A percentile compares a stretch with the other conserved stretches of the same genome.
Evolutionary conservation across 1,140 invertebrate species (phyloP).

Genomic region (Ctenoplectra terminalis): DNA sequence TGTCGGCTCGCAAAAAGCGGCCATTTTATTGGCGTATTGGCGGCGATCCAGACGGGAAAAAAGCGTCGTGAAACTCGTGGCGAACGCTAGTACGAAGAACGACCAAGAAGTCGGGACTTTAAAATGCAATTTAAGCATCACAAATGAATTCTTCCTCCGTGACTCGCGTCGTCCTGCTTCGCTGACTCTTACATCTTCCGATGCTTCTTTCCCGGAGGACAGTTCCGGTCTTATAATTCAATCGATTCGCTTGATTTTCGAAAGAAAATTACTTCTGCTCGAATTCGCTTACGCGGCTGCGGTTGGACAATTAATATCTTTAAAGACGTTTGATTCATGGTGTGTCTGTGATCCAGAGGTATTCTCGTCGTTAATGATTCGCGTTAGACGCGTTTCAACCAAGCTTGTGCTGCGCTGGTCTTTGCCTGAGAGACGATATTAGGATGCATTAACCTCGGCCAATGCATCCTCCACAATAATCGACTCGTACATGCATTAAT

Average conservation of each 20-base stretch:
- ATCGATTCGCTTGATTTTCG: not conserved
- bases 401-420: conserved; percentile 9
- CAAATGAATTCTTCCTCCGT: conserved; percentile 61
- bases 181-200: no score
- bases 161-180: not conserved
- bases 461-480: conserved; percentile 67
- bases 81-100: conserved; percentile 18
- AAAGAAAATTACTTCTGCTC: conserved; percentile 10
- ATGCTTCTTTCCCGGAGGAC: no score
- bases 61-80: conserved; percentile 39
- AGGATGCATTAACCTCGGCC: conserved; percentile 62
- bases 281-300: not conserved
- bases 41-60: conserved; percentile 63
- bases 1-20: conserved; percentile 61
- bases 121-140: conserved; percentile 67
- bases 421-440: conserved; percentile 60
- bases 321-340: not conserved
- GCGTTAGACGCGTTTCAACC: not conserved
- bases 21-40: conserved; percentile 72
- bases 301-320: not conserved
- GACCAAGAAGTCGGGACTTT: conserved; percentile 47
- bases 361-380: conserved; percentile 12
- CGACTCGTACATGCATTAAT: conserved; percentile 68
- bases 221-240: not conserved
- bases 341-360: not conserved